Evolutionary conservation across 1,140 invertebrate species (phyloP).

Genomic region (Drosophila prosaltans): DNA sequence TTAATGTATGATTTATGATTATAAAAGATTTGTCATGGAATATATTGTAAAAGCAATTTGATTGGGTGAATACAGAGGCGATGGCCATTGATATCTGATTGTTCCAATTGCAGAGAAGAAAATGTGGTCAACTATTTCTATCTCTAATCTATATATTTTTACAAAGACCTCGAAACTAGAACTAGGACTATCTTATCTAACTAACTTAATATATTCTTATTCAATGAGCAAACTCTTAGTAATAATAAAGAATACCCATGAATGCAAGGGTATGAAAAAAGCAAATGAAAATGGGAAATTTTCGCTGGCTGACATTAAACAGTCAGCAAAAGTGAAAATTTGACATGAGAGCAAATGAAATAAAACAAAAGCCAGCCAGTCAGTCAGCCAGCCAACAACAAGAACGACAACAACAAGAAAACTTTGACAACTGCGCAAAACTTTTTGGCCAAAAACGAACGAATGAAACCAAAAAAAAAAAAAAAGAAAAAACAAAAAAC

Average conservation of each 20-base stretch:
- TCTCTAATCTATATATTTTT: too few species aligned
- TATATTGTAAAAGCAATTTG: too few species aligned
- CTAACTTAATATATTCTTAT: too few species aligned
- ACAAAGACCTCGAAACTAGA: too few species aligned
- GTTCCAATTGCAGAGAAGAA: too few species aligned
- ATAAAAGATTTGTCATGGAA: too few species aligned
- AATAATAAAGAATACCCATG: not conserved
- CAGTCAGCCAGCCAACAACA: not conserved
- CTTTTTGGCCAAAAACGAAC: constrained; percentile 48
- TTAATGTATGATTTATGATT: too few species aligned
- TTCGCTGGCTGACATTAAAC: constrained; percentile 61
- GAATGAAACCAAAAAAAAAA: constrained; percentile 26
- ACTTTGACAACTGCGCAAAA: constrained; percentile 76
- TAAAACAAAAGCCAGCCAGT: constrained; percentile 59
- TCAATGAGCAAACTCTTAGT: not conserved
- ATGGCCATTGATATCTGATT: too few species aligned
- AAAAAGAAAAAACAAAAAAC: constrained; percentile 50
- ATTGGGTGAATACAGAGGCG: too few species aligned
- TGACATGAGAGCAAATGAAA: constrained; percentile 70
- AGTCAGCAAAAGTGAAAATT: constrained; percentile 78
- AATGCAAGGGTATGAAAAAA: not conserved
- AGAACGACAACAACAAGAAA: constrained; percentile 49
- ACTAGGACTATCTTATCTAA: too few species aligned
- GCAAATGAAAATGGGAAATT: not conserved
- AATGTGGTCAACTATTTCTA: too few species aligned